phyloP scores from a whole-genome alignment of 2,797 vertebrate species.

The Argyrosomus regius region DNA sequence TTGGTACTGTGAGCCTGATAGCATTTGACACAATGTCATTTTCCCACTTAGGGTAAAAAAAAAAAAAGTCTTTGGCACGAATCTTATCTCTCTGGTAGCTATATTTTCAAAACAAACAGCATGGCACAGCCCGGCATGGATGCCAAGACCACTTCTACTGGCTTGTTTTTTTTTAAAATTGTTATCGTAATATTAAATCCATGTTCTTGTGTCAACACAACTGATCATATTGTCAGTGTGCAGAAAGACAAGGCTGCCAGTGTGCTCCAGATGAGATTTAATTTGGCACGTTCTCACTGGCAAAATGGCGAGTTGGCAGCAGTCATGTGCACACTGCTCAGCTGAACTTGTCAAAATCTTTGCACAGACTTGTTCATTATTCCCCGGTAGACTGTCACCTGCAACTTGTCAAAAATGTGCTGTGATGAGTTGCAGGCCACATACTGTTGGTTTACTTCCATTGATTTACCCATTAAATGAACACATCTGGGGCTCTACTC shows the following conservation, averaged over 20 bases:
- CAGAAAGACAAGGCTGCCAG: conserved; percentile 3
- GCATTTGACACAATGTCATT: not conserved
- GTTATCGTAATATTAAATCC: conserved; percentile 34
- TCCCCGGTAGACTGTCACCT: conserved; percentile 8
- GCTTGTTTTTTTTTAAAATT: conserved; percentile 26
- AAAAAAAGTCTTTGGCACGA: conserved; percentile 13
- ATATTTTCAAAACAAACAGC: conserved; percentile 35
- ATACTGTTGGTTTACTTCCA: conserved; percentile 10
- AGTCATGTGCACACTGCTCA: not conserved
- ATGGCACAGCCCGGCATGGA: conserved; percentile 2
- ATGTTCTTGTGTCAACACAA: conserved; percentile 42
- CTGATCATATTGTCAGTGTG: conserved; percentile 26
- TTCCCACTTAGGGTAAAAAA: not conserved
- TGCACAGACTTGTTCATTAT: conserved; percentile 31
- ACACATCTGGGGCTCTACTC: conserved; percentile 5
- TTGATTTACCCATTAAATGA: conserved; percentile 4
- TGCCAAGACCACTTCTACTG: conserved; percentile 28
- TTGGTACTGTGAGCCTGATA: not conserved
- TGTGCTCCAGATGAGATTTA: conserved; percentile 12
- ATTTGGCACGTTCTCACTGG: conserved; percentile 22
- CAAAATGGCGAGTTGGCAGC: conserved; percentile 29
- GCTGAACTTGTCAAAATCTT: conserved; percentile 29
- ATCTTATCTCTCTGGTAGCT: not conserved
- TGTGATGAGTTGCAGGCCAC: conserved; percentile 34
- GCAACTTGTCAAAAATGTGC: conserved; percentile 29